Percentiles rank a stretch among this genome's conserved stretches.
phyloP scores from a whole-genome alignment of 2,888 invertebrate species.

The Steinernema scapterisci region DNA sequence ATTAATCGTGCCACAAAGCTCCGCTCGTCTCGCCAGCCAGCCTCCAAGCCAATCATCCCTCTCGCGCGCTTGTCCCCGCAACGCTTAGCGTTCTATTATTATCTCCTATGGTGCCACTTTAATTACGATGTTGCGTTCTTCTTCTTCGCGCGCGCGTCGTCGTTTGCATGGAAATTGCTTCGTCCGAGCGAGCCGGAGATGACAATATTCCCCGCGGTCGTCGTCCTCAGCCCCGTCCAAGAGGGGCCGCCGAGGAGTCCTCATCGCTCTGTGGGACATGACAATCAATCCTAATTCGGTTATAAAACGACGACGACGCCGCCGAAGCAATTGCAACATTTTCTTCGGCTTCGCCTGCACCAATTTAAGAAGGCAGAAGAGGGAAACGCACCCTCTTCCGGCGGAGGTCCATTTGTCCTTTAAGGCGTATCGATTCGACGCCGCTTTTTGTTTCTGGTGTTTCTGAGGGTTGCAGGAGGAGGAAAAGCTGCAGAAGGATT shows the following conservation, averaged over 20 bases:
- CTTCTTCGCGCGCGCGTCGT: background rate
- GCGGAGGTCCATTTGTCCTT: slow-evolving; percentile 17
- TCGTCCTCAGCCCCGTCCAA: background rate
- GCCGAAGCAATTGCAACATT: slow-evolving; percentile 33
- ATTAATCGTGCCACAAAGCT: background rate
- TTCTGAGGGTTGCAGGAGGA: background rate
- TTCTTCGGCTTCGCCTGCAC: background rate
- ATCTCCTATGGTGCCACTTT: background rate
- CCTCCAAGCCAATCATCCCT: no score
- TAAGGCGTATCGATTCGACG: background rate
- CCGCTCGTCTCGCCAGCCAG: background rate
- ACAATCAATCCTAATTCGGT: slow-evolving; percentile 33
- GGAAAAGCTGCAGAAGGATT: background rate
- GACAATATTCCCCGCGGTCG: slow-evolving; percentile 8
- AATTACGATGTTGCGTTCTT: slow-evolving; percentile 26
- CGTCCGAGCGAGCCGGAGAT: background rate
- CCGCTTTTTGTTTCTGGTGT: background rate
- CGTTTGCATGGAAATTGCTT: slow-evolving; percentile 24
- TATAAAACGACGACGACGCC: slow-evolving; percentile 13
- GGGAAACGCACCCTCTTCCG: slow-evolving; percentile 18
- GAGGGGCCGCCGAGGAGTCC: background rate
- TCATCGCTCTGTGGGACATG: background rate
- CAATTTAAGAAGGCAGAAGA: background rate
- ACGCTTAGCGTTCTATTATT: background rate
- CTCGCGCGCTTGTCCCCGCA: no score